Conservation (phyloP, 2,888 invertebrate genomes). For the Amaurobius ferox region DNA sequence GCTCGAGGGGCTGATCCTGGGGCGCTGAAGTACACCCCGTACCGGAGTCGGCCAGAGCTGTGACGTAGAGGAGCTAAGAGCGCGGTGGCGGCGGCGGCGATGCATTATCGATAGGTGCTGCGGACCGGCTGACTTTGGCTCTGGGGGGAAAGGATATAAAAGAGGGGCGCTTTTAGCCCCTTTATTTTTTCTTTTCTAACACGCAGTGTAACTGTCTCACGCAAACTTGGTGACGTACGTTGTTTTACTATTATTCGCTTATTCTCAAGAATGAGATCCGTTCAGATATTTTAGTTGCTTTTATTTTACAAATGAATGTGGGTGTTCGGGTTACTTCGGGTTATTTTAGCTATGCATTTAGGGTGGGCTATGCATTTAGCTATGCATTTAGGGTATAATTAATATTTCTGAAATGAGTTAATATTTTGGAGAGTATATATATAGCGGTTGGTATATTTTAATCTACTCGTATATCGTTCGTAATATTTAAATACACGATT, state of each 20-base stretch:
- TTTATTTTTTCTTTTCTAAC: slow-evolving; percentile 17
- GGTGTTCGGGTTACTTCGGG: too few species aligned
- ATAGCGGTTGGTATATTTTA: too few species aligned
- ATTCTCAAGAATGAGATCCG: background rate
- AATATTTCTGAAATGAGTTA: too few species aligned
- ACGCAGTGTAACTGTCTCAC: background rate
- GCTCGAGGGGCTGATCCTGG: background rate
- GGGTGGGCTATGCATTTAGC: too few species aligned
- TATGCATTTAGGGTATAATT: too few species aligned
- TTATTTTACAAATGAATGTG: too few species aligned
- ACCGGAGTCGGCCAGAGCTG: slow-evolving; percentile 27
- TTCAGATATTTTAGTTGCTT: background rate
- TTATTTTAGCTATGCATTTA: too few species aligned
- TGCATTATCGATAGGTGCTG: slow-evolving; percentile 62
- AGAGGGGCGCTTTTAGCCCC: slow-evolving; percentile 3
- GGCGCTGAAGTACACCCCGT: background rate
- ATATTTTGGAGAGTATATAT: too few species aligned
- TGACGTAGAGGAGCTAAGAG: slow-evolving; percentile 50
- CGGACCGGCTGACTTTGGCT: slow-evolving; percentile 41
- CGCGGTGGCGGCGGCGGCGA: slow-evolving; percentile 29
- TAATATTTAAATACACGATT: too few species aligned
- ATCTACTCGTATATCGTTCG: too few species aligned
- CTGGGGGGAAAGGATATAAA: slow-evolving; percentile 26
- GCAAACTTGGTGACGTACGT: background rate
- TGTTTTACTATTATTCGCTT: background rate